A percentile compares a stretch with the other conserved stretches of the same genome.
Evolutionary conservation across 2,888 invertebrate genomes (phyloP).

Genomic region (Andrena dorsata): DNA sequence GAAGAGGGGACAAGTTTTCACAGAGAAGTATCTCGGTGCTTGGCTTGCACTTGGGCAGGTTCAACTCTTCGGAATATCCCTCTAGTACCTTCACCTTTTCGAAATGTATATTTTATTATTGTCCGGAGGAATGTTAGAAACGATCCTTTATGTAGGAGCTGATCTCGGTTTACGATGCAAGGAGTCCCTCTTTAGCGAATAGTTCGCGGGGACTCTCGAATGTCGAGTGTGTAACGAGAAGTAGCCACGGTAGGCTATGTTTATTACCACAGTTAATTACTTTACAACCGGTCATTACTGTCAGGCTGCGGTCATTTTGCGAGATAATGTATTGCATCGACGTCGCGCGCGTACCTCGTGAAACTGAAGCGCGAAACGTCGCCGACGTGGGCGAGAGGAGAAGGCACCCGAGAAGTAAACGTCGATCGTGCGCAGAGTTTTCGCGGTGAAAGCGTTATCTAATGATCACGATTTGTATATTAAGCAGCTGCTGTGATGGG

Average conservation of each 20-base stretch:
- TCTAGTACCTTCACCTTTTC: neutral
- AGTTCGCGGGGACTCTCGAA: slow-evolving; percentile 15
- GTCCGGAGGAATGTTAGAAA: neutral
- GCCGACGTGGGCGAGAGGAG: slow-evolving; percentile 57
- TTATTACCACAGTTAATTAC: slow-evolving; percentile 79
- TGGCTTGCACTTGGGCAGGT: too few species aligned
- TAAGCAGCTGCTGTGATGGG: neutral
- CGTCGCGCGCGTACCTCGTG: slow-evolving; percentile 36
- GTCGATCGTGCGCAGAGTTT: slow-evolving; percentile 29
- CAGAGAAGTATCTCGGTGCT: too few species aligned
- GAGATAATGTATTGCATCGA: slow-evolving; percentile 77
- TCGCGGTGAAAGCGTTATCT: slow-evolving; percentile 36
- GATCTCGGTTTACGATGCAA: neutral
- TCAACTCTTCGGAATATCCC: too few species aligned
- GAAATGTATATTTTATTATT: neutral
- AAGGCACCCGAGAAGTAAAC: slow-evolving; percentile 45
- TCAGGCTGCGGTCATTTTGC: slow-evolving; percentile 75
- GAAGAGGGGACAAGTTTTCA: too few species aligned
- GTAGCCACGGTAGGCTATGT: slow-evolving; percentile 61
- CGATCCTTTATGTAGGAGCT: neutral
- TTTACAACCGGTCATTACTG: slow-evolving; percentile 77
- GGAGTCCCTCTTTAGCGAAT: slow-evolving; percentile 10
- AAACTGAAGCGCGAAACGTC: slow-evolving; percentile 48
- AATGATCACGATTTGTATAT: slow-evolving; percentile 24
- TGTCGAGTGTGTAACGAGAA: slow-evolving; percentile 52